A percentile compares a stretch with the other conserved stretches of the same genome.
These are phyloP conservation scores for Malachius bipustulatus DNA, from an alignment of 2,888 invertebrate genomes.

Conservation along the genomic window DNA sequence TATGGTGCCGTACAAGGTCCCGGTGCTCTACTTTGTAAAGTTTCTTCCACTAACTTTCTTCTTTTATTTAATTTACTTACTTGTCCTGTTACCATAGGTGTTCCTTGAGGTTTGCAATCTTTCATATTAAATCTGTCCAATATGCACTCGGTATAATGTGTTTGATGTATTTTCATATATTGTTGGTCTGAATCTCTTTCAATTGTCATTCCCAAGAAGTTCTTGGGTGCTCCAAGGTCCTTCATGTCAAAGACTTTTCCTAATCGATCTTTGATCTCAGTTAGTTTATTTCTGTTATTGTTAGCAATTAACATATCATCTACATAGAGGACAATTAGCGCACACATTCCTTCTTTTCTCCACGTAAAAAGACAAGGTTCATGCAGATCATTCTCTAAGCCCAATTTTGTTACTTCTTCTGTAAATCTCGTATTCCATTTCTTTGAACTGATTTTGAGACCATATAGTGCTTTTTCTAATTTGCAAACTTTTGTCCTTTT, in stretches of 20 bases:
- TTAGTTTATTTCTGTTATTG: conserved; percentile 14
- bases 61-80: too few species aligned
- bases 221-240: conserved; percentile 18
- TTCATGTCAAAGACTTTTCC: conserved; percentile 17
- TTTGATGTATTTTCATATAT: too few species aligned
- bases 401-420: conserved; percentile 16
- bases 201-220: conserved; percentile 18
- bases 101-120: too few species aligned
- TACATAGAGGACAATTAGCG: conserved; percentile 17
- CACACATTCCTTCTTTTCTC: conserved; percentile 16
- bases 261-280: conserved; percentile 14
- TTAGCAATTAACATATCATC: conserved; percentile 18
- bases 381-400: conserved; percentile 14
- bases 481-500: too few species aligned
- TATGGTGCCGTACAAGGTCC: too few species aligned
- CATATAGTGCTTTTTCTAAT: conserved; percentile 18
- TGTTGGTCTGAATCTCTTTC: too few species aligned
- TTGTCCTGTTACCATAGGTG: too few species aligned
- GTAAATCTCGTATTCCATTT: conserved; percentile 18
- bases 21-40: too few species aligned
- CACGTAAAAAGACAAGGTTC: conserved; percentile 20
- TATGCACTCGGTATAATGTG: too few species aligned
- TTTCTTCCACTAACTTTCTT: too few species aligned
- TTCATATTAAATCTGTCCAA: too few species aligned
- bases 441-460: conserved; percentile 16